phyloP scores from a whole-genome alignment of 2,888 invertebrate species.

The Clitarchus hookeri region DNA sequence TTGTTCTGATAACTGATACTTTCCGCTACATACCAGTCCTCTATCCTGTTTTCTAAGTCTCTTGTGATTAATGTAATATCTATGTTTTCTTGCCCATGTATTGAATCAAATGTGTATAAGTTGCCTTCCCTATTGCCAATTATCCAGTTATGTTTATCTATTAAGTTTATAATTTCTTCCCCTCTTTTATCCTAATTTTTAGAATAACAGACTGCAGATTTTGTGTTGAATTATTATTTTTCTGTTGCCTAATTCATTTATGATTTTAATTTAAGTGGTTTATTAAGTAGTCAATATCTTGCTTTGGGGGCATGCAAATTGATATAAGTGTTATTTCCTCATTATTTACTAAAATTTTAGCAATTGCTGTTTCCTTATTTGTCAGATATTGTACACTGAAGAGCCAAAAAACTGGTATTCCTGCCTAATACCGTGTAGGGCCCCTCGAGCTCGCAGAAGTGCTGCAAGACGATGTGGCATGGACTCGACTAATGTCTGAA shows the following conservation, averaged over 20 bases:
- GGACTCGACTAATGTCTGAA: no score
- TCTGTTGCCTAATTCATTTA: neutral
- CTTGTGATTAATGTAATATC: neutral
- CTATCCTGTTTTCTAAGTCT: neutral
- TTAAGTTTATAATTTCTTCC: neutral
- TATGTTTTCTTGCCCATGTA: no score
- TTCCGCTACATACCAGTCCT: neutral
- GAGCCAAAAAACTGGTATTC: no score
- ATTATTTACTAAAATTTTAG: neutral
- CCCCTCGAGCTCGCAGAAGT: no score
- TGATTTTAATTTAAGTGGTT: neutral
- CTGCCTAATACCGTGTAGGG: no score
- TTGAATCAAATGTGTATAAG: neutral
- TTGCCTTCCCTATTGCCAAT: neutral
- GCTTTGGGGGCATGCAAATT: neutral
- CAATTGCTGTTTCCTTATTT: neutral
- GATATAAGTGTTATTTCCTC: neutral
- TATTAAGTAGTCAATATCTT: neutral
- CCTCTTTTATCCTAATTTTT: neutral
- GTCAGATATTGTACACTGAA: neutral
- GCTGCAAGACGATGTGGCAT: no score
- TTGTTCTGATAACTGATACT: neutral
- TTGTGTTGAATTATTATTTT: neutral
- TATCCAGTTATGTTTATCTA: neutral
- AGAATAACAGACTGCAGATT: neutral